Percentiles rank a stretch among this genome's conserved stretches.
phyloP scores from a whole-genome alignment of 1,140 invertebrate genomes.

The Steinernema khuongi region DNA sequence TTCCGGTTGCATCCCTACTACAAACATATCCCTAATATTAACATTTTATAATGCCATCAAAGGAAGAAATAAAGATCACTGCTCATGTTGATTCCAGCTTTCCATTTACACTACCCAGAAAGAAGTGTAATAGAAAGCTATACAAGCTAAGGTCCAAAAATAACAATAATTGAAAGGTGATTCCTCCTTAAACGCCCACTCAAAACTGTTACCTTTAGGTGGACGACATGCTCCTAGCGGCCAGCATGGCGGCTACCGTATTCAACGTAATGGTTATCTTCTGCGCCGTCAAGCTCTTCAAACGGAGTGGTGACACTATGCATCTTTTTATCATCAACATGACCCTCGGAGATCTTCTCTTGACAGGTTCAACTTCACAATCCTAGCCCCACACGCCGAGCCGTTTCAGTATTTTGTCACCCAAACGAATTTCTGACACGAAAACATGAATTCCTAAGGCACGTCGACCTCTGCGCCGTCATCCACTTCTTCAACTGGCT shows the following conservation, averaged over 20 bases:
- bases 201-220: no score
- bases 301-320: conserved; percentile 58
- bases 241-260: conserved; percentile 53
- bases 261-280: conserved; percentile 58
- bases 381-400: neutral
- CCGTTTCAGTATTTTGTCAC: conserved; percentile 53
- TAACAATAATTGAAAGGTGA: no score
- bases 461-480: conserved; percentile 53
- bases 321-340: conserved; percentile 58
- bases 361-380: conserved; percentile 43
- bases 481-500: conserved; percentile 57
- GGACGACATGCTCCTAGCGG: conserved; percentile 54
- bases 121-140: no score
- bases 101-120: no score
- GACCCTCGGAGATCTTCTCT: conserved; percentile 55
- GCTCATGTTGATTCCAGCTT: no score
- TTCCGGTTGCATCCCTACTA: no score
- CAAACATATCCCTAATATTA: no score
- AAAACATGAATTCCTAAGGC: conserved; percentile 55
- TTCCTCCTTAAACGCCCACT: neutral
- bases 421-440: conserved; percentile 56
- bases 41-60: no score
- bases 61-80: no score
- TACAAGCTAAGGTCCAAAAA: no score
- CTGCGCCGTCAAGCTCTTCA: conserved; percentile 58